A percentile compares a stretch with the other conserved stretches of the same genome.
Evolutionary conservation across 1,140 invertebrate genomes (phyloP).

Genomic region (Saccostrea echinata): DNA sequence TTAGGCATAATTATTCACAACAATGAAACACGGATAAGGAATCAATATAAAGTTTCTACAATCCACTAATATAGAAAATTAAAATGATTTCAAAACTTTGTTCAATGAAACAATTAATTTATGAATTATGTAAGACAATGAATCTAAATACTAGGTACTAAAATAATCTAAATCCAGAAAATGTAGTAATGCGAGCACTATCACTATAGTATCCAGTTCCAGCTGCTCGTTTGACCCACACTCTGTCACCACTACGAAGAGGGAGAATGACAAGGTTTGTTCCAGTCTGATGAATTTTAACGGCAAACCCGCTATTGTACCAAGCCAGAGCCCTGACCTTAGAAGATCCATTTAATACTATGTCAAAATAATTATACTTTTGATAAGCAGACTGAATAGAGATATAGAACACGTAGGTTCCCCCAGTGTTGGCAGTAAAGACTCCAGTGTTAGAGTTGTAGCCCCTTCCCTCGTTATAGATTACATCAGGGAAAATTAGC

Average conservation of each 20-base stretch:
- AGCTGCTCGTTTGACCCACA: not conserved
- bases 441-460: conserved; percentile 13
- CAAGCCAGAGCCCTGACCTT: not conserved
- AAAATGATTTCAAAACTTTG: too few relatives aligned
- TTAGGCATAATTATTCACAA: too few relatives aligned
- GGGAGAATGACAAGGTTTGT: conserved; percentile 3
- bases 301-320: not conserved
- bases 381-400: not conserved
- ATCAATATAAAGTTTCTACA: too few relatives aligned
- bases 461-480: conserved; percentile 11
- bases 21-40: too few relatives aligned
- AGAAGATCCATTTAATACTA: not conserved
- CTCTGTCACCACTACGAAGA: not conserved
- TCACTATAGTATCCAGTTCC: conserved; percentile 7
- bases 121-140: too few relatives aligned
- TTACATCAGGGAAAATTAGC: not conserved
- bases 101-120: too few relatives aligned
- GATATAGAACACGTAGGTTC: conserved; percentile 26
- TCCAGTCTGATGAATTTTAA: not conserved
- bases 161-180: conserved; percentile 20
- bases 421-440: not conserved
- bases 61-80: too few relatives aligned
- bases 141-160: not conserved
- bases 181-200: not conserved
- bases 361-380: not conserved